Percentiles rank a stretch among this genome's conserved stretches.
These are phyloP conservation scores for Brachionus koreanus DNA, from an alignment of 1,140 invertebrate genomes.

Conservation along the genomic window DNA sequence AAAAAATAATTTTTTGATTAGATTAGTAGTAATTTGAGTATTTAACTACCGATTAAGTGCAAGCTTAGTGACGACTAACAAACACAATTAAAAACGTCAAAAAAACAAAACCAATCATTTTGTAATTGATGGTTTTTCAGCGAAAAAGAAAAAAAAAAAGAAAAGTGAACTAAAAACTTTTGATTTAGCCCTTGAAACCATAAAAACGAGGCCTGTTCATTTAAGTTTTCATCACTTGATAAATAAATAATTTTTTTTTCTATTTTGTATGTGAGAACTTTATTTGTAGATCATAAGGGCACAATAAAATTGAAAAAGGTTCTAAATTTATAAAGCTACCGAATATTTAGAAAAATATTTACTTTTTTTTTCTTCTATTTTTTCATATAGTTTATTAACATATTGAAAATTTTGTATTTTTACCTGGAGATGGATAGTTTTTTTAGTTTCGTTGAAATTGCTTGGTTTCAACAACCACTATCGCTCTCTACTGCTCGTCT, in stretches of 20 bases:
- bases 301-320: neutral
- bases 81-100: neutral
- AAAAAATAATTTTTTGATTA: neutral
- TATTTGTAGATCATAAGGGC: neutral
- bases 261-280: neutral
- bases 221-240: constrained; percentile 28
- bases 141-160: neutral
- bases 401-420: constrained; percentile 20
- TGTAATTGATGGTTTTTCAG: neutral
- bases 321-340: constrained; percentile 1
- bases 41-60: neutral
- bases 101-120: neutral
- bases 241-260: neutral
- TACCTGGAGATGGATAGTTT: constrained; percentile 27
- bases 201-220: neutral
- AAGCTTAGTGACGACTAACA: neutral
- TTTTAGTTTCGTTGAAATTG: neutral
- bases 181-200: neutral
- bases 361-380: neutral
- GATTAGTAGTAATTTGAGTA: neutral
- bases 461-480: constrained; percentile 13
- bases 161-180: neutral
- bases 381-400: neutral
- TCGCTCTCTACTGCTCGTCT: constrained; percentile 19
- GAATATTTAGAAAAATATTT: constrained; percentile 33